Percentiles rank a stretch among this genome's conserved stretches.
These are phyloP conservation scores for Cephalopachus bancanus DNA, from an alignment of 2,797 vertebrate genomes.

Conservation along the genomic window DNA sequence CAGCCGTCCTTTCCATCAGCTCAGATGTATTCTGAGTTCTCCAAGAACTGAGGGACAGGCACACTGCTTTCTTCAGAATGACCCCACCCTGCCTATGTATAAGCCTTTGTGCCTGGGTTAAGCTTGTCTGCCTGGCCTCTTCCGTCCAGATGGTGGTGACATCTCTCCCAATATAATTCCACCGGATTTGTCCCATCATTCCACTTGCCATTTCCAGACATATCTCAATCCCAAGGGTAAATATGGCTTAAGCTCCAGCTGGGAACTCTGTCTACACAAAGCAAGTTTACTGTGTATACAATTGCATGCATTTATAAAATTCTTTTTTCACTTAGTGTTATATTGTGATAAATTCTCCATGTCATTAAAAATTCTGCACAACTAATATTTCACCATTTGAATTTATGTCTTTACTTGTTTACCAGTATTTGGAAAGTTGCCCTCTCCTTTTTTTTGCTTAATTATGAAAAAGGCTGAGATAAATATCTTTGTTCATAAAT, in stretches of 20 bases:
- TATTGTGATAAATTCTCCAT: background rate
- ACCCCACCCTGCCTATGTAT: background rate
- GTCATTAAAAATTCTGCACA: conserved; percentile 42
- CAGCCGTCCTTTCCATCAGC: background rate
- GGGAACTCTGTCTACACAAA: background rate
- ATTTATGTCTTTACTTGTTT: background rate
- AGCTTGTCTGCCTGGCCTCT: background rate
- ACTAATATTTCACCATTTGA: conserved; percentile 28
- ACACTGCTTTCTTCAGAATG: background rate
- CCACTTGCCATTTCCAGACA: background rate
- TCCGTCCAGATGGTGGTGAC: background rate
- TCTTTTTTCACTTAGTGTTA: conserved; percentile 4
- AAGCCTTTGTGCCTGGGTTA: background rate
- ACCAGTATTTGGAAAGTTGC: conserved; percentile 26
- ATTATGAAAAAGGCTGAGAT: background rate
- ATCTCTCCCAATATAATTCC: conserved; percentile 1
- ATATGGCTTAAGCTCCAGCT: background rate
- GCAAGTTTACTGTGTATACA: background rate
- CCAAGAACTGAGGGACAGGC: background rate
- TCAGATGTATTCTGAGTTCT: background rate
- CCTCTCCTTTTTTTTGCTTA: background rate
- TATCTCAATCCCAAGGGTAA: background rate
- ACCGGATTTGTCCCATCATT: background rate
- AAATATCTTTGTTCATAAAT: conserved; percentile 12
- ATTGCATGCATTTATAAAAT: background rate